These are phyloP conservation scores for Pachydiplax longipennis DNA, from an alignment of 2,888 invertebrate species.

Conservation along the genomic window DNA sequence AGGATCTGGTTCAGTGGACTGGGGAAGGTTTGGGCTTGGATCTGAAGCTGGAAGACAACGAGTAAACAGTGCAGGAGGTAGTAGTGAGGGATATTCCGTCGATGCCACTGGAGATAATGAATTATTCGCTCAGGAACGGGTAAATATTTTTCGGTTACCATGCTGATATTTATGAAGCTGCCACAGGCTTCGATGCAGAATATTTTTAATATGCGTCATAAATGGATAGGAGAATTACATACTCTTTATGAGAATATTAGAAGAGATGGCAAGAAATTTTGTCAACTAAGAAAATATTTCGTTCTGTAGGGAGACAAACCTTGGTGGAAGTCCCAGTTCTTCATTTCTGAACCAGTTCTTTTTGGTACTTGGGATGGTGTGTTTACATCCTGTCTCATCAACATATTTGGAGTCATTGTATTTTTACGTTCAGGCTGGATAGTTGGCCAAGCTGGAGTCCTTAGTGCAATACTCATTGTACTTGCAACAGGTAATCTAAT, in stretches of 20 bases:
- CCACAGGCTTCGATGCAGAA: too few species aligned
- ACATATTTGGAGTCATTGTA: conserved; percentile 97
- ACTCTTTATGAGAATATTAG: not conserved
- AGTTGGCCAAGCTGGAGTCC: conserved; percentile 87
- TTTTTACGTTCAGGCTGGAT: conserved; percentile 98
- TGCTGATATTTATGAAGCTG: not conserved
- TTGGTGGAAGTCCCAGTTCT: conserved; percentile 98
- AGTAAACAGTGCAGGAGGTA: conserved; percentile 23
- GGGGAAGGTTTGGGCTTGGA: conserved; percentile 42
- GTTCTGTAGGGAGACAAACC: conserved; percentile 74
- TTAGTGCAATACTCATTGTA: conserved; percentile 81
- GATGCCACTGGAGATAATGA: conserved; percentile 89
- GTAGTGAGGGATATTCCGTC: conserved; percentile 67
- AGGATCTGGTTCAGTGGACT: conserved; percentile 29
- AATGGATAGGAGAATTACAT: not conserved
- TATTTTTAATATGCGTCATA: too few species aligned
- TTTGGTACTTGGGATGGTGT: conserved; percentile 99
- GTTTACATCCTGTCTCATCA: conserved; percentile 95
- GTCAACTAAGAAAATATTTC: not conserved
- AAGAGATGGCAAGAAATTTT: not conserved
- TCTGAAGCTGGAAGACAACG: not conserved
- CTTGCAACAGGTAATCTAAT: conserved; percentile 73
- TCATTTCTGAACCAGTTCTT: conserved; percentile 92
- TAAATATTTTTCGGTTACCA: conserved; percentile 57
- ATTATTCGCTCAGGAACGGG: conserved; percentile 90